These are phyloP conservation scores for Saxidomus purpurata DNA, from an alignment of 1,140 invertebrate species.

Conservation along the genomic window DNA sequence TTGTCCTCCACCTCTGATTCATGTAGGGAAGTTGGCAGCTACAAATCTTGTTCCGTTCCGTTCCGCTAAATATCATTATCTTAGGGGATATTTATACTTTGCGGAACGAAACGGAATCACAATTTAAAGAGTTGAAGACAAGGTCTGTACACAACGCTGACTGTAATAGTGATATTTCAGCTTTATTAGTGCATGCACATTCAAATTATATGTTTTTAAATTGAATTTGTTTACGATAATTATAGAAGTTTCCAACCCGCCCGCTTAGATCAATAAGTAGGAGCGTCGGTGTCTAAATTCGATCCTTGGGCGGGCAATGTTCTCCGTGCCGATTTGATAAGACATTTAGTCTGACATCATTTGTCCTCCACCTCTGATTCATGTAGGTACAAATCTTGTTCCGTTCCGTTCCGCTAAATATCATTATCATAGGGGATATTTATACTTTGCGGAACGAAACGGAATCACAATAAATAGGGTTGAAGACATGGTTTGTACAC, in stretches of 20 bases:
- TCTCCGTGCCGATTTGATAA: conserved; percentile 3
- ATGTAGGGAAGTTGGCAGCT: background rate
- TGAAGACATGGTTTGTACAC: background rate
- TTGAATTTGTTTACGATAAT: conserved; percentile 13
- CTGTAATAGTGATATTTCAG: conserved; percentile 13
- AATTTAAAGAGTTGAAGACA: too few relatives aligned
- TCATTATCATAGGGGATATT: background rate
- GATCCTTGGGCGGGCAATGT: background rate
- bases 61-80: background rate
- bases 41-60: background rate
- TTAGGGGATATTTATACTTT: background rate
- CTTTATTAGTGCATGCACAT: conserved; percentile 6
- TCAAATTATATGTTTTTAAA: conserved; percentile 9
- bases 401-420: too few relatives aligned
- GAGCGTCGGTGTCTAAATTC: background rate
- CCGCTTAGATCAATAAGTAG: background rate
- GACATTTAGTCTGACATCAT: conserved; percentile 5
- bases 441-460: conserved; percentile 10
- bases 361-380: background rate
- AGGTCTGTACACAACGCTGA: background rate
- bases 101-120: background rate
- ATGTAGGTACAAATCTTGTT: too few relatives aligned
- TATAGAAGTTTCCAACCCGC: background rate
- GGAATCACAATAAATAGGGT: background rate
- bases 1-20: background rate